Base-by-base conservation (phyloP, 2,888 invertebrate species). In the Trachelus tabidus region DNA sequence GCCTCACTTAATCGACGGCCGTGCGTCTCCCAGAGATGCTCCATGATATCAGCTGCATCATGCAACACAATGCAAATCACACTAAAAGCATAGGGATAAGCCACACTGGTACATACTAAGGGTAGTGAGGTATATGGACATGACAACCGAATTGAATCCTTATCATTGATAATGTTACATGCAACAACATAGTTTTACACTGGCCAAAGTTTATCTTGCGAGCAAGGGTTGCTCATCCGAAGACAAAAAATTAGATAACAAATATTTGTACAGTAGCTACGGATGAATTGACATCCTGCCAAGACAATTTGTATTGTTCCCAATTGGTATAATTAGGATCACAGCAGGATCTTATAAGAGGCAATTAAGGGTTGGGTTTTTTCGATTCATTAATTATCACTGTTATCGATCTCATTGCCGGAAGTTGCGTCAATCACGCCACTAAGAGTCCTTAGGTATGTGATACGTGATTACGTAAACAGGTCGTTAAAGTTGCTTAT, bases 1-100 rank as follows among this genome's bases (percentile, higher is more conserved):
- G 96, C 95, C 93, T 96, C 96, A 92, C 95, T 95, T 90, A 95
- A 94, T 90, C 95, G 94, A 87, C 95, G 94, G 85, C 95, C 94
- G 88, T 95, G 95, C 90, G 93, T 93, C 92, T 95, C 95, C 95
- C 95, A 95, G 80, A 95, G 93, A 87, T 94, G 93, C 92, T 96
- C 96, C 94, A 95, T 94, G 87, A 94, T 94, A 89, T 93, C 93
- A 79, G 80, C 78, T 81, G 83, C 80, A 80, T 84, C 91, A 90
- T 92, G 90, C 89, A 90, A 89, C 84, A 83, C 80, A 85, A 86
- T 80, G 85, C 84, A 86, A 81, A 83, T 83, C 79, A 85, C 76
- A 84, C 80, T 81, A 81, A 80, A 84, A 79, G 81, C 76, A 73
- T 79, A 74, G 12, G 81, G 71, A 82, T 75, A 81, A 76, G 81